These are phyloP conservation scores for Saccostrea cuccullata DNA, from an alignment of 1,140 invertebrate species.

Conservation along the genomic window DNA sequence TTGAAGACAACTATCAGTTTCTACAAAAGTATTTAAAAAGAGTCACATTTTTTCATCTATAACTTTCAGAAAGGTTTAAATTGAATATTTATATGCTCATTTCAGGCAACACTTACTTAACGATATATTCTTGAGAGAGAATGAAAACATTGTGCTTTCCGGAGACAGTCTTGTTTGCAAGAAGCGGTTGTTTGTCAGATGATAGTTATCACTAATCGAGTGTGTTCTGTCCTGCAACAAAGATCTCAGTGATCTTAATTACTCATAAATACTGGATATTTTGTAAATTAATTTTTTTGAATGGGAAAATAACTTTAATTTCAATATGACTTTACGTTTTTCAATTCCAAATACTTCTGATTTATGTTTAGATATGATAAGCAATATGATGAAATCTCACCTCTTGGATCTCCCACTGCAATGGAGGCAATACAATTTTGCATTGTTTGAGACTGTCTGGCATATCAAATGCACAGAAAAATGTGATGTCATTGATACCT, in stretches of 20 bases:
- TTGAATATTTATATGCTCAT: not conserved
- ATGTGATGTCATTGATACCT: conserved; percentile 1
- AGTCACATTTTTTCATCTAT: not conserved
- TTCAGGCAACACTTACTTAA: not conserved
- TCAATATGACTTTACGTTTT: too few species aligned
- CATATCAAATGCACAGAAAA: conserved; percentile 8
- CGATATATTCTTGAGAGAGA: not conserved
- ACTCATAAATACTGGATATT: not conserved
- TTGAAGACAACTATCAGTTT: not conserved
- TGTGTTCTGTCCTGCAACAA: not conserved
- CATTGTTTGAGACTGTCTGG: not conserved
- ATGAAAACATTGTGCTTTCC: not conserved
- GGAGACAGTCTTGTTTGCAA: not conserved
- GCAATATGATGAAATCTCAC: not conserved
- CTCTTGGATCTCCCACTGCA: not conserved
- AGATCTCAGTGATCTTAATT: not conserved
- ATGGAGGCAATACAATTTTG: not conserved
- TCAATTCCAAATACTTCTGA: too few species aligned
- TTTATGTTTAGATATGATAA: not conserved
- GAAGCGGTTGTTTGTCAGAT: not conserved
- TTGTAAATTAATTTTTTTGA: too few species aligned
- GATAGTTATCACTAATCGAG: not conserved
- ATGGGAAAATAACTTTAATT: too few species aligned
- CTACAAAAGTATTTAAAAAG: not conserved
- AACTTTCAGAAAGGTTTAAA: not conserved